Evolutionary conservation across 2,888 invertebrate species (phyloP), one percentile per base, ranked within the genome.

Genomic region (Melinaea menophilus): DNA sequence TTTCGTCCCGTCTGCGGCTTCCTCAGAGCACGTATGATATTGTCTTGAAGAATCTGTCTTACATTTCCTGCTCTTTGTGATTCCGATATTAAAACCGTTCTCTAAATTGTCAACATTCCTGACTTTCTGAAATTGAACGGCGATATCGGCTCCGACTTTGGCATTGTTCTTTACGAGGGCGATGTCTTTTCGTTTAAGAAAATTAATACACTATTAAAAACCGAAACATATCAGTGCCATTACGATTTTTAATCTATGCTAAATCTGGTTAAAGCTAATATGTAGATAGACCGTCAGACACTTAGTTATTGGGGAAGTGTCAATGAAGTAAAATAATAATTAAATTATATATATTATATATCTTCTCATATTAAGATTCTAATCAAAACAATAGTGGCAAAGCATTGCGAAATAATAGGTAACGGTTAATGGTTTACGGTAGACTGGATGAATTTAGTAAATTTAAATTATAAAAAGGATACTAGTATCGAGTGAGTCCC

Each of bases 121-220:
- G 69, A 90, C 74, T 77, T 88, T 86, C 77, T 89, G 86, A 76
- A 94, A 90, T 77, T 93, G 92, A 33, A 93, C 90, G 2, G 97
- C 96, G 72, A 98, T 95, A 80, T 94, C 90, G 61, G 96, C 95
- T 22, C 96, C 98, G 58, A 96, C 92, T 76, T 85, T 90, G 2
- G 98, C 99, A 87, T 99, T 99, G 87, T 99, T 98, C 90, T 96
- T 95, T 76, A 99, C 95, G 64, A 99, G 92, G 37, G 95, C 97
- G 73, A 97, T 95, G 90, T 99, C 96, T 96, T 86, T 75, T 77
- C 79, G 81, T 84, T 87, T 80, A 81, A 77, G 83, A 80, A 82
- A 82, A 73, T 77, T 80, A 85, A 83, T 82, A 4, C 46, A 4
- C 46, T n/a, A 3, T n/a, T 46, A 45, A 45, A 9, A 9, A 46